phyloP scores from a whole-genome alignment of 2,888 invertebrate species.

The Tetragonula carbonaria region DNA sequence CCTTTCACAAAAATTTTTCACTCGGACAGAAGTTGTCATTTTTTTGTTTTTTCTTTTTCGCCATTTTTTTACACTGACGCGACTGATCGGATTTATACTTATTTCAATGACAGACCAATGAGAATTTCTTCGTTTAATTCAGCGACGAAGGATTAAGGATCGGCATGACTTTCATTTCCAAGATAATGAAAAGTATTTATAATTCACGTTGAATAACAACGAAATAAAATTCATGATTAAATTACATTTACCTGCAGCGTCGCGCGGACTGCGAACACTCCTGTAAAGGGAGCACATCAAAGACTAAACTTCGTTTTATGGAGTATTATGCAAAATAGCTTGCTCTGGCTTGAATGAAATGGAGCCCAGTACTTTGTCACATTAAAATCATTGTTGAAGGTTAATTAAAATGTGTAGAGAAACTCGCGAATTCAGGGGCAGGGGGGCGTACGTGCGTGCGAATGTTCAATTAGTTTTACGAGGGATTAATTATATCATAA shows the following conservation, averaged over 20 bases:
- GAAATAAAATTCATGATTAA: neutral
- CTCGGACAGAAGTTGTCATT: too few species aligned
- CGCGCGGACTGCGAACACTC: neutral
- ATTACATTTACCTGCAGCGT: neutral
- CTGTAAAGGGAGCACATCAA: constrained; percentile 15
- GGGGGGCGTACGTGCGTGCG: neutral
- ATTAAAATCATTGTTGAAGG: neutral
- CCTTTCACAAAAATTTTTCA: too few species aligned
- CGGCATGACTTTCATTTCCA: too few species aligned
- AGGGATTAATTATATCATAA: neutral
- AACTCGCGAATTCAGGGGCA: neutral
- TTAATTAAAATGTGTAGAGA: constrained; percentile 11
- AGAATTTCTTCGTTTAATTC: too few species aligned
- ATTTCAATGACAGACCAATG: too few species aligned
- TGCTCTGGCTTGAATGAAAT: constrained; percentile 8
- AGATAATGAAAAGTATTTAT: too few species aligned
- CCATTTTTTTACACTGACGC: too few species aligned
- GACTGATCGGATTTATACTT: too few species aligned
- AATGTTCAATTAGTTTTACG: neutral
- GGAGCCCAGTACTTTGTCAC: neutral
- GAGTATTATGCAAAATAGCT: constrained; percentile 19
- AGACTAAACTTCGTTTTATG: constrained; percentile 25
- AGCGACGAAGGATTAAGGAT: too few species aligned
- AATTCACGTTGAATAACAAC: neutral
- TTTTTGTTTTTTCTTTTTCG: too few species aligned